A percentile compares a stretch with the other conserved stretches of the same genome.
These are phyloP conservation scores for Notarius lentiginosus DNA, from an alignment of 2,113 vertebrate genomes.

Conservation along the genomic window DNA sequence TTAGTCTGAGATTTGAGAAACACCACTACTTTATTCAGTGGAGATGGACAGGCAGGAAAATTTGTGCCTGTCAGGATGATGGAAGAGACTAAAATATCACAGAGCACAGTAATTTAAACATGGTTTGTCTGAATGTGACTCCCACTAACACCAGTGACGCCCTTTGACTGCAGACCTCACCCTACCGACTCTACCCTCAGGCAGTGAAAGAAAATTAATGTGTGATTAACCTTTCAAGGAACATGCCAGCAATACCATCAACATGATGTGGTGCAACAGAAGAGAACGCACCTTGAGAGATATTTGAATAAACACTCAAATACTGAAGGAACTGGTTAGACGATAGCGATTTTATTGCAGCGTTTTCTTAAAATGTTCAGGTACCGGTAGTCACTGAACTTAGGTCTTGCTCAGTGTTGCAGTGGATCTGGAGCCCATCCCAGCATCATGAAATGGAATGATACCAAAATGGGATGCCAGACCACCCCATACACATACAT, in stretches of 20 bases:
- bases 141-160: too few species aligned
- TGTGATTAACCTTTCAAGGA: background rate
- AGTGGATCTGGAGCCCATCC: background rate
- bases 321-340: background rate
- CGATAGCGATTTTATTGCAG: too few species aligned
- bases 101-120: too few species aligned
- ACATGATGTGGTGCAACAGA: background rate
- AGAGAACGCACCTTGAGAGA: background rate
- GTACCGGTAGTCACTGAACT: background rate
- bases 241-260: background rate
- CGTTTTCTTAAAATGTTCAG: background rate
- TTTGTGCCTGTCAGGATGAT: too few species aligned
- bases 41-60: too few species aligned
- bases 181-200: too few species aligned
- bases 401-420: background rate
- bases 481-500: background rate
- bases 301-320: background rate
- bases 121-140: too few species aligned
- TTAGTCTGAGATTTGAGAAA: too few species aligned
- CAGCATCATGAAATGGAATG: background rate
- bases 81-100: too few species aligned
- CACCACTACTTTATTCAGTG: too few species aligned
- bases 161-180: background rate
- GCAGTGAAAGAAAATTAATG: background rate
- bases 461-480: background rate